Conservation (phyloP, 64 coral and sea anemone genomes). For the Montipora sp. region DNA sequence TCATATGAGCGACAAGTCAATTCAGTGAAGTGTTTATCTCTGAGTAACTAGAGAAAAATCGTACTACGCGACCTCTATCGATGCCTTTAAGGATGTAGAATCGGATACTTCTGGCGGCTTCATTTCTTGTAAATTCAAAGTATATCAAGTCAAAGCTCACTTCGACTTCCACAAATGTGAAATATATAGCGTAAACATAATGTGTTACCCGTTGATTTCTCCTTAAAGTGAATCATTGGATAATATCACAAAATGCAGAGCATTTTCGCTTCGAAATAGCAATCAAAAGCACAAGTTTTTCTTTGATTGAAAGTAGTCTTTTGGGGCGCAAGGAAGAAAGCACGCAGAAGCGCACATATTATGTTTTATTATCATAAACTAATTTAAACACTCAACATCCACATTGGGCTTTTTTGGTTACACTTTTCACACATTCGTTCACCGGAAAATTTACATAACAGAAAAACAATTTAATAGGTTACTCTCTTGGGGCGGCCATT, state of each 20-base stretch:
- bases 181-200: slow-evolving; percentile 15
- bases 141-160: background rate
- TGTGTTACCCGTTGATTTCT: slow-evolving; percentile 4
- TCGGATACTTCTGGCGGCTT: background rate
- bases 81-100: too few relatives aligned
- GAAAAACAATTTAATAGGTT: background rate
- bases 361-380: background rate
- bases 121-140: background rate
- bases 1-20: background rate
- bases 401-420: background rate
- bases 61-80: too few relatives aligned
- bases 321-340: too few relatives aligned
- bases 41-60: background rate
- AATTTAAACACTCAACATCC: background rate
- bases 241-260: too few relatives aligned
- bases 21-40: background rate
- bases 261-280: background rate
- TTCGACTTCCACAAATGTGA: background rate
- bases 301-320: too few relatives aligned
- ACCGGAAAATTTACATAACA: slow-evolving; percentile 11
- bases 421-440: background rate
- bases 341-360: too few relatives aligned
- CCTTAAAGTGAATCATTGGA: background rate
- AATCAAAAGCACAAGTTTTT: background rate
- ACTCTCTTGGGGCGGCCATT: background rate